Conservation (phyloP, 2,113 vertebrate genomes). For the Gallinago paraguaiae region DNA sequence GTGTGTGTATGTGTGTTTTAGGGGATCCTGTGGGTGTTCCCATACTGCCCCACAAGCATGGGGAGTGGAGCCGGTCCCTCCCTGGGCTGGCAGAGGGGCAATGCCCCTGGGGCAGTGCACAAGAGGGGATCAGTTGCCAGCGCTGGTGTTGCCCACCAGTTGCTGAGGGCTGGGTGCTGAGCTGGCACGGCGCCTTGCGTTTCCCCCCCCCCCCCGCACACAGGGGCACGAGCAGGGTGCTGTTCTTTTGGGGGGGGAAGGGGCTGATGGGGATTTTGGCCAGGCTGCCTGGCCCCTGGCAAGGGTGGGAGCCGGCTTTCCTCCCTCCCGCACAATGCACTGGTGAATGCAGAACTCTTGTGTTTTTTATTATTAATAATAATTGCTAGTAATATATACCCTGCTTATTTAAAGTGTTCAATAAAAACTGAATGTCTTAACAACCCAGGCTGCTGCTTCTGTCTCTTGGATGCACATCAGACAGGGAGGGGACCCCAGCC, state of each 20-base stretch:
- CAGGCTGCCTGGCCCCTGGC: not conserved
- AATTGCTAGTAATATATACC: conserved; percentile 67
- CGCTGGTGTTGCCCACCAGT: not conserved
- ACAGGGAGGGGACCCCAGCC: accelerated
- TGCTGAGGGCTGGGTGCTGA: not conserved
- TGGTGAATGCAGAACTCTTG: conserved; percentile 46
- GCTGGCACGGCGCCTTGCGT: accelerated
- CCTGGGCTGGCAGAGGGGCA: not conserved
- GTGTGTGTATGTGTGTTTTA: not conserved
- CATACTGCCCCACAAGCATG: accelerated
- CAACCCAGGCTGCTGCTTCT: accelerated
- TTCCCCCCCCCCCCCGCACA: not conserved
- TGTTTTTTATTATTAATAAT: conserved; percentile 28
- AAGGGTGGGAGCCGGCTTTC: conserved; percentile 32
- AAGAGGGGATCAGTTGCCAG: not conserved
- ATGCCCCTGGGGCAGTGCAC: not conserved
- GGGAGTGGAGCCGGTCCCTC: not conserved
- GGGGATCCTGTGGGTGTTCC: not conserved
- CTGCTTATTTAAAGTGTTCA: conserved; percentile 69
- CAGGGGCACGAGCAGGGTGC: not conserved
- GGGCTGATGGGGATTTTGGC: not conserved
- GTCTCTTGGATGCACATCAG: accelerated
- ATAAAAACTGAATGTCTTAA: conserved; percentile 24
- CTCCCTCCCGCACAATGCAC: conserved; percentile 23
- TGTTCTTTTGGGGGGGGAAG: not conserved